Conservation (phyloP, 2,113 vertebrate genomes). For the Hippotragus niger region DNA sequence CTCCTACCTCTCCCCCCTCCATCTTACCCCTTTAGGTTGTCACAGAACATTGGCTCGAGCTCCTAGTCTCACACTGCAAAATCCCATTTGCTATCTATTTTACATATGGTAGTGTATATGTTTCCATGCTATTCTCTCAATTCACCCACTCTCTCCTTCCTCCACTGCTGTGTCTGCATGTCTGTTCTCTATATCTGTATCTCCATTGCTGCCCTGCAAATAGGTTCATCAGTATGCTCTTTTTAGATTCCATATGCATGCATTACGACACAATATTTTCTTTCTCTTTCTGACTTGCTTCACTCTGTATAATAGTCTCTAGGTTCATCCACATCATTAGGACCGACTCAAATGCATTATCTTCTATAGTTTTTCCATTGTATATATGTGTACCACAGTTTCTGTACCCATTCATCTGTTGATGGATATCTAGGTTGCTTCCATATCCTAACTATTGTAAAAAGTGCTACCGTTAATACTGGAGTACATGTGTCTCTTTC, state of each 20-base stretch:
- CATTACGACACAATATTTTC: neutral
- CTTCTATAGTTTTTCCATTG: neutral
- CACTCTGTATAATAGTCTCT: neutral
- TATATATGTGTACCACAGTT: neutral
- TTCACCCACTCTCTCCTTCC: neutral
- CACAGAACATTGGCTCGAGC: neutral
- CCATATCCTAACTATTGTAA: neutral
- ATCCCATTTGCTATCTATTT: neutral
- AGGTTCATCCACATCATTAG: neutral
- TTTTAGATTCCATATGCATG: neutral
- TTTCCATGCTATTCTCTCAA: neutral
- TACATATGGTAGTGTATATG: neutral
- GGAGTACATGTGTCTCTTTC: neutral
- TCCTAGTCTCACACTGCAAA: neutral
- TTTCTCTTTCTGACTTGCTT: neutral
- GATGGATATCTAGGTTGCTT: neutral
- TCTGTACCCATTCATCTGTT: neutral
- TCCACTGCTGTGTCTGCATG: neutral
- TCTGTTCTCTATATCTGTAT: neutral
- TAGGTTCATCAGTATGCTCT: neutral
- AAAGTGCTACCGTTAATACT: neutral
- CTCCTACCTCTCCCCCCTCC: fast-evolving
- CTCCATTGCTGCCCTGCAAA: neutral
- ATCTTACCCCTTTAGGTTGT: neutral
- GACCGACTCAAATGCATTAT: neutral